Conservation (phyloP, 2,113 vertebrate genomes). For the Rhagologus leucostigma region DNA sequence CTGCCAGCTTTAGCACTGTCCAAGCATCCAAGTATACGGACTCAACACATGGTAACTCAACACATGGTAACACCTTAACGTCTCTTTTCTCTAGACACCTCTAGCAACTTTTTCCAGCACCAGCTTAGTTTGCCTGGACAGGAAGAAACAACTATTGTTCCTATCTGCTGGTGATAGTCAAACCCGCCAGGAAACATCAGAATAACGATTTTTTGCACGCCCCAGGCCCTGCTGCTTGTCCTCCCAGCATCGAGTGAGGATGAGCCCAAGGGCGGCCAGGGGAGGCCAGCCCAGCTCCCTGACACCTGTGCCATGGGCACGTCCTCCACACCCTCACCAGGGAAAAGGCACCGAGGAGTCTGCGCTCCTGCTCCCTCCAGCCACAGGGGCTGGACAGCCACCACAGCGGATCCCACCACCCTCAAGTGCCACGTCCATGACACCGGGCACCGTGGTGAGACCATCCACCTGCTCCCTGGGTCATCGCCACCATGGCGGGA, state of each 20-base stretch:
- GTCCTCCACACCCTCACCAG: rapidly evolving
- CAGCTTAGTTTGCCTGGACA: not conserved
- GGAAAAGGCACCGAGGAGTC: rapidly evolving
- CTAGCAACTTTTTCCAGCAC: not conserved
- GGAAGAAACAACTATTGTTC: not conserved
- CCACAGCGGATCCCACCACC: not conserved
- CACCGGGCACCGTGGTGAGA: rapidly evolving
- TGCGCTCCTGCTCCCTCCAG: rapidly evolving
- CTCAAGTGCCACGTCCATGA: not conserved
- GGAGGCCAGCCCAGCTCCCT: not conserved
- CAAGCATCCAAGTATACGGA: not conserved
- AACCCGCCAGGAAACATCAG: not conserved
- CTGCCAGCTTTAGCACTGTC: not conserved
- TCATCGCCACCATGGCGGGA: not conserved
- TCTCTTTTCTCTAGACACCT: not conserved
- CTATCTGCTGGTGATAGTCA: not conserved
- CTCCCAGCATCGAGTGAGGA: rapidly evolving
- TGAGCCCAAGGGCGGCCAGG: not conserved
- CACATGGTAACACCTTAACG: not conserved
- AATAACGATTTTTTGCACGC: not conserved
- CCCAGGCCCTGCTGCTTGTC: not conserved
- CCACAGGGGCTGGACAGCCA: not conserved
- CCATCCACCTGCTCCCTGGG: not conserved
- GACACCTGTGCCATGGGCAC: rapidly evolving
- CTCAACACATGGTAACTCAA: not conserved